phyloP scores from a whole-genome alignment of 1,140 invertebrate species.

The Drosophila jambulina region DNA sequence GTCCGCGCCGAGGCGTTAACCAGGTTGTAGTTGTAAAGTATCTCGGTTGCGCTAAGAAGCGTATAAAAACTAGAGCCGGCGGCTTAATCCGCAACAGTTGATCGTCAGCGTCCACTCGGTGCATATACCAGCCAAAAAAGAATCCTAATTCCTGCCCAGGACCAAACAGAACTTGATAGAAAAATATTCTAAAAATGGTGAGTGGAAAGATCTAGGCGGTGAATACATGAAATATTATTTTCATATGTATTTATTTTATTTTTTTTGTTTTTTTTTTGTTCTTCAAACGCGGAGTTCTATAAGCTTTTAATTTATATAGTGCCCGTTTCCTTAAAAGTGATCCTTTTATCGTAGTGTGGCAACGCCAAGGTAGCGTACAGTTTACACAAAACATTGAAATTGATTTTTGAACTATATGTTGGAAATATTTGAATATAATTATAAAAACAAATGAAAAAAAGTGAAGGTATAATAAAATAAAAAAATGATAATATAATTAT shows the following conservation, averaged over 20 bases:
- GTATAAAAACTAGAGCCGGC: constrained; percentile 59
- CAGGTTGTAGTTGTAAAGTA: constrained; percentile 68
- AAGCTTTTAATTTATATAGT: background rate
- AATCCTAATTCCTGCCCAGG: background rate
- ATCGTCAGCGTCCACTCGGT: constrained; percentile 34
- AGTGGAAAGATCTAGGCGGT: constrained; percentile 4
- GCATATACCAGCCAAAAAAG: constrained; percentile 19
- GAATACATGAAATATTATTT: background rate
- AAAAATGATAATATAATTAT: background rate
- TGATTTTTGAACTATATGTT: background rate
- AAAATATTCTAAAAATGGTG: constrained; percentile 36
- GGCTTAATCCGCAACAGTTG: constrained; percentile 49
- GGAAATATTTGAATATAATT: background rate
- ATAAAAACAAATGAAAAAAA: background rate
- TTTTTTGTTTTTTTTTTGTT: background rate
- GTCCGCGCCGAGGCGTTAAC: constrained; percentile 55
- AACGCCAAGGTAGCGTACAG: background rate
- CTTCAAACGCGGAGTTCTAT: background rate
- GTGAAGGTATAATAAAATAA: background rate
- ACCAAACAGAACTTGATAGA: background rate
- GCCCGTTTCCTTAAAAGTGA: too few species aligned
- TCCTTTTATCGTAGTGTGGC: background rate
- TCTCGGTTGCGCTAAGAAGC: constrained; percentile 40
- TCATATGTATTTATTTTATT: background rate
- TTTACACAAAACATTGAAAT: background rate